Conservation (phyloP, 2,888 invertebrate genomes). For the Drosophila aldrichi region DNA sequence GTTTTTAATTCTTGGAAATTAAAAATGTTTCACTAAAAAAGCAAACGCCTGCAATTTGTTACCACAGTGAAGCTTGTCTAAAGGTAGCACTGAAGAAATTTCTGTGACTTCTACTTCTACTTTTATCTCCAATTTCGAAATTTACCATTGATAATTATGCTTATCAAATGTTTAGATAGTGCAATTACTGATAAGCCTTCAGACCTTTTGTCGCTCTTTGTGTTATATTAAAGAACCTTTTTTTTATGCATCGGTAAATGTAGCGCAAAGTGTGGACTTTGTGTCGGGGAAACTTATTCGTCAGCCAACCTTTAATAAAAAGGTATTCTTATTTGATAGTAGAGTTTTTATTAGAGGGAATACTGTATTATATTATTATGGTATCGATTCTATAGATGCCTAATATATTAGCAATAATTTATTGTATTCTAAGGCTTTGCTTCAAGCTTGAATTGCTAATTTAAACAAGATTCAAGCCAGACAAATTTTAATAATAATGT, state of each 20-base stretch:
- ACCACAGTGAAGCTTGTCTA: conserved; percentile 6
- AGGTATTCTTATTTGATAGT: background rate
- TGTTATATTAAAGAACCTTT: background rate
- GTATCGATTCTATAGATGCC: background rate
- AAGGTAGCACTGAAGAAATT: background rate
- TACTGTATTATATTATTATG: background rate
- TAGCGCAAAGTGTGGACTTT: conserved; percentile 5
- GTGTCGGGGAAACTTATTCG: background rate
- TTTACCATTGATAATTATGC: conserved; percentile 19
- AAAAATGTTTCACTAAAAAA: background rate
- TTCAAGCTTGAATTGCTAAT: background rate
- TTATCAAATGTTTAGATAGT: conserved; percentile 24
- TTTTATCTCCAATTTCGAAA: conserved; percentile 3
- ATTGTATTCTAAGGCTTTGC: background rate
- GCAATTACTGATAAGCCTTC: conserved; percentile 15
- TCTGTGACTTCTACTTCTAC: background rate
- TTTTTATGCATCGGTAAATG: background rate
- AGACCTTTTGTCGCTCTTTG: background rate
- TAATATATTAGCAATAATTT: background rate
- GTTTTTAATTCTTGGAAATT: conserved; percentile 11
- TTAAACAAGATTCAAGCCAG: background rate
- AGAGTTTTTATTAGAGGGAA: background rate
- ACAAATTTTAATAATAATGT: background rate
- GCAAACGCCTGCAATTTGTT: conserved; percentile 4
- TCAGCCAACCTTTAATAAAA: background rate